Evolutionary conservation across 2,797 vertebrate species (phyloP).

Genomic region (Liasis olivaceus): DNA sequence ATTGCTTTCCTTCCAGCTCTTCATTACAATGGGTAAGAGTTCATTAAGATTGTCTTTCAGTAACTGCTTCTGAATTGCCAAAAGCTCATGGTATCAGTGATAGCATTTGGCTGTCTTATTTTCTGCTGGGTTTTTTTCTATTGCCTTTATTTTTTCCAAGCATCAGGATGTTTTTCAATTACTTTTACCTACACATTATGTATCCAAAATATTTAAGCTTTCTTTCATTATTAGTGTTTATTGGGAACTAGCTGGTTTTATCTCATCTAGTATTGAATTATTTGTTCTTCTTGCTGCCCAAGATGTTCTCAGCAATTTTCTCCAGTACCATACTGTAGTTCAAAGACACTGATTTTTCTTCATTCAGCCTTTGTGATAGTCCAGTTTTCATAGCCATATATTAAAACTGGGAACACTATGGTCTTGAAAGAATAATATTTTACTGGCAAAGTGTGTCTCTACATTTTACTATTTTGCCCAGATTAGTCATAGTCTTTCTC

Average conservation of each 20-base stretch:
- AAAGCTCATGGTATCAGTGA: neutral
- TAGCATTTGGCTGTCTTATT: neutral
- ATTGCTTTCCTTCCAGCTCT: neutral
- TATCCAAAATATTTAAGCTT: neutral
- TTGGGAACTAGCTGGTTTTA: neutral
- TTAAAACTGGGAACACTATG: neutral
- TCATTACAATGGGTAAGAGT: neutral
- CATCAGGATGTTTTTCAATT: neutral
- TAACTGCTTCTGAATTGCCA: neutral
- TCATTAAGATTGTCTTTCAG: neutral
- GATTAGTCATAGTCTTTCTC: neutral
- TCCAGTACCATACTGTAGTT: neutral
- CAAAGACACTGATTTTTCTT: neutral
- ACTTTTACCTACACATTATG: neutral
- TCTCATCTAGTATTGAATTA: neutral
- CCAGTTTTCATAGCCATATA: neutral
- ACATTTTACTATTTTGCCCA: neutral
- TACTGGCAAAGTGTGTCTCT: neutral
- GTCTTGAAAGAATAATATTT: neutral
- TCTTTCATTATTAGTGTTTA: neutral
- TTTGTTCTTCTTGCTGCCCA: neutral
- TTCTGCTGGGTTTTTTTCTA: neutral
- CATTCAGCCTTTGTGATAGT: neutral
- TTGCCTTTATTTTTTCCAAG: neutral
- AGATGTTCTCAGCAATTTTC: neutral